A percentile compares a stretch with the other conserved stretches of the same genome.
Evolutionary conservation across 1,140 invertebrate genomes (phyloP).

Genomic region (Chrysomallon squamiferum): DNA sequence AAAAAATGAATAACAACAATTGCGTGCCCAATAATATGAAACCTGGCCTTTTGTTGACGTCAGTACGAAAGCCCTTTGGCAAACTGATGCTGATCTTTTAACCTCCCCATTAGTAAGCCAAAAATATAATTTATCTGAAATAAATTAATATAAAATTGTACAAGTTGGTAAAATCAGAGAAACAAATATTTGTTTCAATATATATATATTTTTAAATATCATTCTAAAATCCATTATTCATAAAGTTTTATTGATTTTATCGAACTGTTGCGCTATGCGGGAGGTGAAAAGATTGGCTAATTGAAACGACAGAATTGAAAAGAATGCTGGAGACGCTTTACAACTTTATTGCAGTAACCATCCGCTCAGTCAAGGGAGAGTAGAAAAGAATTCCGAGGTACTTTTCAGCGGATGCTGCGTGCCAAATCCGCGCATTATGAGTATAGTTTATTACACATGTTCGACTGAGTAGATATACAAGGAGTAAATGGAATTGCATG

Average conservation of each 20-base stretch:
- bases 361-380: slow-evolving; percentile 50
- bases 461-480: slow-evolving; percentile 15
- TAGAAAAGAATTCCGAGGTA: slow-evolving; percentile 52
- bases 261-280: slow-evolving; percentile 2
- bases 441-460: slow-evolving; percentile 12
- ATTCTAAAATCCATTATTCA: neutral
- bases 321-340: slow-evolving; percentile 57
- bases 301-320: slow-evolving; percentile 59
- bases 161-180: too few relatives aligned
- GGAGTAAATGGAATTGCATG: slow-evolving; percentile 3
- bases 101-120: slow-evolving; percentile 21
- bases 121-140: neutral
- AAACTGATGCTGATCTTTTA: slow-evolving; percentile 38
- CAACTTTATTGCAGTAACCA: slow-evolving; percentile 43
- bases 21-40: slow-evolving; percentile 57
- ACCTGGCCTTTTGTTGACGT: slow-evolving; percentile 53
- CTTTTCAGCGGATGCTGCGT: slow-evolving; percentile 26
- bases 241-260: neutral
- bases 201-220: neutral
- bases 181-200: too few relatives aligned
- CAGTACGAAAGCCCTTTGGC: slow-evolving; percentile 52
- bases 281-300: slow-evolving; percentile 46
- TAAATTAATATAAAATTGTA: too few relatives aligned
- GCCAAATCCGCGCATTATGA: slow-evolving; percentile 19
- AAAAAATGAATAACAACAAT: slow-evolving; percentile 54